Conservation (phyloP, 2,888 invertebrate genomes). For the Lasioglossum lativentre region DNA sequence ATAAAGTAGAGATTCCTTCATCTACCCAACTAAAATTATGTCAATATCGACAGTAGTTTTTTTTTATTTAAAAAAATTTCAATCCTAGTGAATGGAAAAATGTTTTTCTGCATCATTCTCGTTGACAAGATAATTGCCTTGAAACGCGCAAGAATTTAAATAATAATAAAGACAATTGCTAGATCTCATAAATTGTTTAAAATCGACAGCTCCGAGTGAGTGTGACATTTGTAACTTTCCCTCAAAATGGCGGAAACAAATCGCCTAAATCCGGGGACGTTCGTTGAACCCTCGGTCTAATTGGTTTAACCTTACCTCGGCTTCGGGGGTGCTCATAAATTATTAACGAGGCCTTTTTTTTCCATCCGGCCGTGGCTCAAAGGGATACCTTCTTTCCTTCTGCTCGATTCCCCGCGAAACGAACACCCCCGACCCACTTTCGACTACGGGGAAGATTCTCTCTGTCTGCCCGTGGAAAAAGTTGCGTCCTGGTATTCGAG, state of each 20-base stretch:
- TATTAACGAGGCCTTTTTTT: conserved; percentile 55
- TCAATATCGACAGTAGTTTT: no score
- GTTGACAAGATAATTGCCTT: no score
- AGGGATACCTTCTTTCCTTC: conserved; percentile 49
- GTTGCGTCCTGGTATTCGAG: conserved; percentile 41
- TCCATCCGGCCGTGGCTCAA: conserved; percentile 37
- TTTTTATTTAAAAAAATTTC: no score
- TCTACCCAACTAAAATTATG: no score
- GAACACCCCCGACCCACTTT: conserved; percentile 66
- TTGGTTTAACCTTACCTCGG: conserved; percentile 20
- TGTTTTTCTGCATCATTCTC: no score
- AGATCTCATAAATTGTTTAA: no score
- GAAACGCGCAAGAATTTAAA: no score
- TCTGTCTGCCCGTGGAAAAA: conserved; percentile 34
- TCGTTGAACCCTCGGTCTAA: conserved; percentile 17
- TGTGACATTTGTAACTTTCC: no score
- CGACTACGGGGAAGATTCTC: conserved; percentile 51
- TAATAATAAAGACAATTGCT: no score
- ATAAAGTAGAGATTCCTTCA: no score
- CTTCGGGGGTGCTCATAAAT: conserved; percentile 52
- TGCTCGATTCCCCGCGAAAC: conserved; percentile 34
- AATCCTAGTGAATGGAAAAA: no score
- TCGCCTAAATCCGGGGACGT: neutral
- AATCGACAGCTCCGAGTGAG: no score
- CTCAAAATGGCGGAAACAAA: neutral